phyloP scores from a whole-genome alignment of 2,888 invertebrate genomes.

The Globia sparganii region DNA sequence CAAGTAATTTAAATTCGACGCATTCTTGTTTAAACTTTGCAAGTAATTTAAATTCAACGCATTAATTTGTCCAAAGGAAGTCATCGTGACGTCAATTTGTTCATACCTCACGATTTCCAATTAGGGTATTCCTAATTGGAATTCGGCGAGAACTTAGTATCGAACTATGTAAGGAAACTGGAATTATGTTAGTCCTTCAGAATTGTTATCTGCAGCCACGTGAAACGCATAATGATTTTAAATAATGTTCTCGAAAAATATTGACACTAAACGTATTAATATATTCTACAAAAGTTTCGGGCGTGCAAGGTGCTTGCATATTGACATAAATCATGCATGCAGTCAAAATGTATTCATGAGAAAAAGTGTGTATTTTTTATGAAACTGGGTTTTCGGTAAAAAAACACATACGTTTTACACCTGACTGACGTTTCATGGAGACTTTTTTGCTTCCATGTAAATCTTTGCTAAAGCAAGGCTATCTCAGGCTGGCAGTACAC shows the following conservation, averaged over 20 bases:
- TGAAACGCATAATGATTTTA: slow-evolving; percentile 46
- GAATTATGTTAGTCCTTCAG: slow-evolving; percentile 54
- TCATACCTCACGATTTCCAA: slow-evolving; percentile 45
- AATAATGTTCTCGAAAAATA: slow-evolving; percentile 38
- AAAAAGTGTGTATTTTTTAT: slow-evolving; percentile 15
- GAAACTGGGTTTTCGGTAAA: slow-evolving; percentile 2
- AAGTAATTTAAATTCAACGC: slow-evolving; percentile 45
- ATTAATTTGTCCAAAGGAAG: slow-evolving; percentile 18
- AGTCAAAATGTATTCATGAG: slow-evolving; percentile 24
- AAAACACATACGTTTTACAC: background rate
- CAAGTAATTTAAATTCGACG: slow-evolving; percentile 38
- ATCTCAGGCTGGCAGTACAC: background rate
- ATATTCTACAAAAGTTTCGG: slow-evolving; percentile 38
- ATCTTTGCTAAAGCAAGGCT: background rate
- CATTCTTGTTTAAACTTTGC: background rate
- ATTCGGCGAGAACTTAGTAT: slow-evolving; percentile 26
- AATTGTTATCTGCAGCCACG: slow-evolving; percentile 30
- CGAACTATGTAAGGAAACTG: slow-evolving; percentile 49
- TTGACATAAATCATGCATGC: slow-evolving; percentile 33
- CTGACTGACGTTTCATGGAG: background rate
- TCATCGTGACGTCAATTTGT: slow-evolving; percentile 32
- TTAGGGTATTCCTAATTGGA: slow-evolving; percentile 45
- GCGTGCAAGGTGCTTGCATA: slow-evolving; percentile 12
- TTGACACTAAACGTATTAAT: slow-evolving; percentile 42
- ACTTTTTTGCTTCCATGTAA: background rate